Evolutionary conservation across 2,113 vertebrate species (phyloP).

Genomic region (Rissa tridactyla): DNA sequence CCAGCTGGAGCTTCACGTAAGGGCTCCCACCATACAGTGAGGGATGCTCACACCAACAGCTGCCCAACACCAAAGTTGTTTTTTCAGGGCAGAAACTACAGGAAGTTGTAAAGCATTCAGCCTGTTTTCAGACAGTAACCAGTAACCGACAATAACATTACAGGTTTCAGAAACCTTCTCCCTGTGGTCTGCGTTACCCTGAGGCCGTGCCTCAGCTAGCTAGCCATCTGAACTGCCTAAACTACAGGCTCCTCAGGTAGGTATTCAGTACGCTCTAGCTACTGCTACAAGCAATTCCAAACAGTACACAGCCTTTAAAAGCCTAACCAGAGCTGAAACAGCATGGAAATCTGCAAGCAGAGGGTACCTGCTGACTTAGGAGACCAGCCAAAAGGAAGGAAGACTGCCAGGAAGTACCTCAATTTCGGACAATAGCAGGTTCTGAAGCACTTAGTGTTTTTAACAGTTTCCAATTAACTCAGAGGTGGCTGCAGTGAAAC

Average conservation of each 20-base stretch:
- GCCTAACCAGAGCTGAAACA: background rate
- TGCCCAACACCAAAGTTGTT: background rate
- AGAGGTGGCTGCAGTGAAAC: background rate
- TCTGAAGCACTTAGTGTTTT: background rate
- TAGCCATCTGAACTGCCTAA: background rate
- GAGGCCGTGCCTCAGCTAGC: background rate
- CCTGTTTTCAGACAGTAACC: background rate
- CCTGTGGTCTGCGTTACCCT: background rate
- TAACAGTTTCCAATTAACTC: background rate
- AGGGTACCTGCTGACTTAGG: background rate
- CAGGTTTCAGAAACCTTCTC: background rate
- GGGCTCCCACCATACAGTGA: fast-evolving
- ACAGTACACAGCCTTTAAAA: background rate
- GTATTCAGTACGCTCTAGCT: background rate
- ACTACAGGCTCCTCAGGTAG: background rate
- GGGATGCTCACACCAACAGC: background rate
- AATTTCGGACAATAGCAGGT: background rate
- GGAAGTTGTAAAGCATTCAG: background rate
- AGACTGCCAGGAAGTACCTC: background rate
- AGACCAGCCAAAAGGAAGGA: background rate
- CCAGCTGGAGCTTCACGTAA: background rate
- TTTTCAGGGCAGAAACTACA: background rate
- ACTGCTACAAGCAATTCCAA: background rate
- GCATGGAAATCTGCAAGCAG: background rate
- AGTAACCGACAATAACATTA: background rate